Percentiles rank a stretch among this genome's conserved stretches.
Conservation (phyloP, 2,797 vertebrate species). For the Coccyzus lansbergi region DNA sequence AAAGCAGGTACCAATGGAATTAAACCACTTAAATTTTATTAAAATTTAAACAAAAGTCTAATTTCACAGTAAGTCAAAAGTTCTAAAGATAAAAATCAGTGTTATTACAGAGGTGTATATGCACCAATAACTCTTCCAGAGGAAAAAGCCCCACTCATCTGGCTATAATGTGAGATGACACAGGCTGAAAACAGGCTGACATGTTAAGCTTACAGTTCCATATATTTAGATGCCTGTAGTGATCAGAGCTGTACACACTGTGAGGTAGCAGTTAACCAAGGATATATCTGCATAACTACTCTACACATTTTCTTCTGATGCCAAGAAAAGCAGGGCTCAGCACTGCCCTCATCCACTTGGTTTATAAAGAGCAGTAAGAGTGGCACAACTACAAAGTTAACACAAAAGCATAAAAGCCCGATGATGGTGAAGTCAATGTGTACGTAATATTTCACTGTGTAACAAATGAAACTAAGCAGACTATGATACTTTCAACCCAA, state of each 20-base stretch:
- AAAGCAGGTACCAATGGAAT: neutral
- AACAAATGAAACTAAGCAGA: neutral
- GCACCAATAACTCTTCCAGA: neutral
- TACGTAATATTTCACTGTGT: neutral
- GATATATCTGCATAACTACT: neutral
- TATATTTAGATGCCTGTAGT: rapidly evolving
- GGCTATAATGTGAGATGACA: neutral
- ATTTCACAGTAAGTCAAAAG: neutral
- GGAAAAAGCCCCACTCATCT: neutral
- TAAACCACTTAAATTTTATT: neutral
- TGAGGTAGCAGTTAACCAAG: neutral
- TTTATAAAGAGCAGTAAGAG: neutral
- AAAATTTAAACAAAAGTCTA: slow-evolving; percentile 1
- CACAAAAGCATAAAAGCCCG: neutral
- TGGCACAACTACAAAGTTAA: neutral
- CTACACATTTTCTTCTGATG: neutral
- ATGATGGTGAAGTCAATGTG: rapidly evolving
- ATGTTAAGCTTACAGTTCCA: neutral
- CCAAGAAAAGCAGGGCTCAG: neutral
- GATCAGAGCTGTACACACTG: neutral
- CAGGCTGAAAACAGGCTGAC: neutral
- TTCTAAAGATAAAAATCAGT: neutral
- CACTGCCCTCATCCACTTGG: neutral
- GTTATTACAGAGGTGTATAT: neutral
- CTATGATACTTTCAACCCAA: neutral